phyloP scores from a whole-genome alignment of 1,140 invertebrate genomes.

The Augochlora pura region DNA sequence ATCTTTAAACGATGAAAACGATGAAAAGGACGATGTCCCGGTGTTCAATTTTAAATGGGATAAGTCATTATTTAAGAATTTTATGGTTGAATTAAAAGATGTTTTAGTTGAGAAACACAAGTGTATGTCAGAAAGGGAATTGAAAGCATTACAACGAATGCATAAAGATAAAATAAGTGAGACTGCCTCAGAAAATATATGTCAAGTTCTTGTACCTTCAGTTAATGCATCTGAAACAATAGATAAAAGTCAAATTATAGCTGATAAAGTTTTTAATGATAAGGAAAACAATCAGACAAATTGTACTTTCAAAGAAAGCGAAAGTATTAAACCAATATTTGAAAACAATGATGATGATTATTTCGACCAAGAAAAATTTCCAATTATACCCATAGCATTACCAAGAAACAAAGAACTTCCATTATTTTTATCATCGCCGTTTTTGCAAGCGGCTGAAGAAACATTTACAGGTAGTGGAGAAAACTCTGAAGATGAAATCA shows the following conservation, averaged over 20 bases:
- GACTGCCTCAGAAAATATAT: neutral
- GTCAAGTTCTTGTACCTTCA: slow-evolving; percentile 37
- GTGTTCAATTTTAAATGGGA: slow-evolving; percentile 67
- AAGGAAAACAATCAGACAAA: neutral
- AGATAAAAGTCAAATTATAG: neutral
- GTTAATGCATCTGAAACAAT: neutral
- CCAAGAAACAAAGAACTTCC: slow-evolving; percentile 22
- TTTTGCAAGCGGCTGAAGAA: slow-evolving; percentile 69
- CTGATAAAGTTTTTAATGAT: neutral
- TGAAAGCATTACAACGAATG: slow-evolving; percentile 72
- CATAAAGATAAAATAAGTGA: slow-evolving; percentile 51
- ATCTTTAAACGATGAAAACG: slow-evolving; percentile 63
- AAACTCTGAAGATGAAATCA: slow-evolving; percentile 71
- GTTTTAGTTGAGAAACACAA: slow-evolving; percentile 75
- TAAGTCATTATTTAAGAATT: slow-evolving; percentile 71
- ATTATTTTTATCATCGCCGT: slow-evolving; percentile 26
- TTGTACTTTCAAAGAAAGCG: neutral
- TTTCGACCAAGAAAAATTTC: slow-evolving; percentile 28
- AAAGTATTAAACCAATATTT: neutral
- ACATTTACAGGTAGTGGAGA: slow-evolving; percentile 76
- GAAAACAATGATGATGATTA: neutral
- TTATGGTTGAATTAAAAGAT: slow-evolving; percentile 77
- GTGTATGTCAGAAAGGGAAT: slow-evolving; percentile 74
- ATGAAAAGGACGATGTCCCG: slow-evolving; percentile 50
- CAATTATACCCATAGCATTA: slow-evolving; percentile 1